Conservation (phyloP, 2,797 vertebrate species). For the Emys orbicularis region DNA sequence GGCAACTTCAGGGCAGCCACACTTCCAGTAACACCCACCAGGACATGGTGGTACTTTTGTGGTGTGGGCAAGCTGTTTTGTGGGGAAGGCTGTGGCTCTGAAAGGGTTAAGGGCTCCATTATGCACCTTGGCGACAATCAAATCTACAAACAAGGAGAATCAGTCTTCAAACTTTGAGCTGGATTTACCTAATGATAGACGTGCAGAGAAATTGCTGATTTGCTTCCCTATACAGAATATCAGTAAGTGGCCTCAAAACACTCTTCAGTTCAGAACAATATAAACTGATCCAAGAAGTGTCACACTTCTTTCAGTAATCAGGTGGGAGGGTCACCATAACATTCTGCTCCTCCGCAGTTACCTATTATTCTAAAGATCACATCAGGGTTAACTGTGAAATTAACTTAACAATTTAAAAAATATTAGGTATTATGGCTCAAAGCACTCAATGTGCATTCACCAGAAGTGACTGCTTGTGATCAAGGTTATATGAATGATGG, state of each 20-base stretch:
- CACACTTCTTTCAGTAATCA: not conserved
- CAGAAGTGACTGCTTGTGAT: not conserved
- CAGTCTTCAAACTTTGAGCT: not conserved
- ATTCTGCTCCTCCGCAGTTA: not conserved
- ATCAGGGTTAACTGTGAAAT: not conserved
- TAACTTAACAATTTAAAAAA: not conserved
- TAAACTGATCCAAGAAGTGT: not conserved
- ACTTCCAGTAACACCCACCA: constrained; percentile 94
- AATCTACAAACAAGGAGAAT: constrained; percentile 29
- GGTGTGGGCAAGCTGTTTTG: fast-evolving
- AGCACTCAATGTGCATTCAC: not conserved
- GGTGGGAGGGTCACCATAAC: not conserved
- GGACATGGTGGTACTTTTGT: constrained; percentile 62
- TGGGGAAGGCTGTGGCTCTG: not conserved
- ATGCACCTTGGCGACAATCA: not conserved
- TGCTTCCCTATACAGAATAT: not conserved
- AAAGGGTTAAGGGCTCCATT: constrained; percentile 22
- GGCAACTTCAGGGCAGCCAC: constrained; percentile 95
- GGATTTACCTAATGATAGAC: not conserved
- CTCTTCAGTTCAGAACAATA: not conserved
- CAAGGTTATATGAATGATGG: not conserved
- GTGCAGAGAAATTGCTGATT: not conserved
- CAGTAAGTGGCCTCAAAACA: not conserved
- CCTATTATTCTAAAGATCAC: not conserved
- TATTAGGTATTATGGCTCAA: not conserved